Base-by-base conservation (phyloP, 2,888 invertebrate species). In the Drosophila histrio region DNA sequence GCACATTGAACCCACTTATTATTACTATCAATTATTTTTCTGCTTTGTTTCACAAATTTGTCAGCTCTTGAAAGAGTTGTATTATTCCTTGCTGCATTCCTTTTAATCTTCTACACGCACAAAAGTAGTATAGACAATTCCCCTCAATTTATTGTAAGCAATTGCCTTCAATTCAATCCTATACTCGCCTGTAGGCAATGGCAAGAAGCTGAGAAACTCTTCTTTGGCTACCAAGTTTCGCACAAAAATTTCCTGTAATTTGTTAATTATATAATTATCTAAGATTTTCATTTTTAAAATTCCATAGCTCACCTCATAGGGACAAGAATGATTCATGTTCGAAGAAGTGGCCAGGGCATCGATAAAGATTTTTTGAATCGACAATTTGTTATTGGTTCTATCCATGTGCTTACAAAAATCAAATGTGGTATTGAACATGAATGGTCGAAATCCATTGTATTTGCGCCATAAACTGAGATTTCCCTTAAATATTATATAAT, bases 381-480 rank as follows among this genome's bases (percentile, higher is more conserved):
- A 34, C 9, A 54, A 3, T 34, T 34, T 32, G 5, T 1, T 2
- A 19, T 3, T 34, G 1, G 4, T 11, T 8, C 8, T 34, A 0
- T 8, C 17, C 34, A 54, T 34, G 3, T 17, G 9, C 6, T 54
- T 34, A 9, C 43, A 54, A 34, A 54, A 54, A 24, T 54, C 54
- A 6, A 44, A n/a, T 1, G 49, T 65, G 1, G 9, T 17, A 24
- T 65, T 61, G n/a, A 28, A 60, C 36, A 65, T 9, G 11, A 65
- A 65, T 15, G 54, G 60, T 1, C 24, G 38, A 26, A 30, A 65
- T 2, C 44, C 43, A 44, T 24, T 60, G 9, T 13, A 46, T 32
- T 60, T 61, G 24, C 49, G 60, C 36, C 43, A 54, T 5, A 60
- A 11, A 26, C 60, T 65, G 0, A 65, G 36, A 26, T 65, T 65